Evolutionary conservation across 2,888 invertebrate genomes (phyloP).

Genomic region (Pristionchus maxplancki): DNA sequence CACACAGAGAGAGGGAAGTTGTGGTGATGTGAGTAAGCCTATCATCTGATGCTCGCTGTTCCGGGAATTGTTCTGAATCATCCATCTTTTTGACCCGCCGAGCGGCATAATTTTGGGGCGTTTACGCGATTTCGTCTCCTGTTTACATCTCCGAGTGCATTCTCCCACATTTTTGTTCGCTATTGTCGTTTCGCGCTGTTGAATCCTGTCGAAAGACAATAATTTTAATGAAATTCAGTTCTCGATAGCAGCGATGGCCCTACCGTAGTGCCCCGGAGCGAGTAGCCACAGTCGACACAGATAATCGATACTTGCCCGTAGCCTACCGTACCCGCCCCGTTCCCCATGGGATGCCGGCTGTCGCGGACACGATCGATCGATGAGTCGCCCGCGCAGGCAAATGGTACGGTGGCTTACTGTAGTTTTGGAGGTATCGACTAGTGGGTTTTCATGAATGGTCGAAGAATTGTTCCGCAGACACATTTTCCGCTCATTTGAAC

Average conservation of each 20-base stretch:
- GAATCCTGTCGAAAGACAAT: too few species aligned
- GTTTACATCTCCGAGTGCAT: background rate
- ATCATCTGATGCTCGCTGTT: background rate
- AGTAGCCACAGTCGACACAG: background rate
- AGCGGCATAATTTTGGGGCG: too few species aligned
- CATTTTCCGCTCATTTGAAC: too few species aligned
- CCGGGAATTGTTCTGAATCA: background rate
- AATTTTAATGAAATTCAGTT: background rate
- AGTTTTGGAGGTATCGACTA: background rate
- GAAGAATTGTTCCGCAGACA: background rate
- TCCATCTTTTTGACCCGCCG: too few species aligned
- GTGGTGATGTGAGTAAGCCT: constrained; percentile 7
- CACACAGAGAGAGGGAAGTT: background rate
- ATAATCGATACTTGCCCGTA: background rate
- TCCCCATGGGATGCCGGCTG: constrained; percentile 52
- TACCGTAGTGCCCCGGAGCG: constrained; percentile 39
- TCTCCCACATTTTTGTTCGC: too few species aligned
- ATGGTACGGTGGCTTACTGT: constrained; percentile 26
- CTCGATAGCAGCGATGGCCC: background rate
- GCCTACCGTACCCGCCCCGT: background rate
- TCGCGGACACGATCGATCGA: constrained; percentile 50
- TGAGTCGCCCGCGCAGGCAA: constrained; percentile 20
- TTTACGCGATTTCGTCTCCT: too few species aligned
- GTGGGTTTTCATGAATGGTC: background rate
- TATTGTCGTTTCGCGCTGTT: background rate